phyloP scores from a whole-genome alignment of 2,888 invertebrate genomes.

The Ctenicera cuprea region DNA sequence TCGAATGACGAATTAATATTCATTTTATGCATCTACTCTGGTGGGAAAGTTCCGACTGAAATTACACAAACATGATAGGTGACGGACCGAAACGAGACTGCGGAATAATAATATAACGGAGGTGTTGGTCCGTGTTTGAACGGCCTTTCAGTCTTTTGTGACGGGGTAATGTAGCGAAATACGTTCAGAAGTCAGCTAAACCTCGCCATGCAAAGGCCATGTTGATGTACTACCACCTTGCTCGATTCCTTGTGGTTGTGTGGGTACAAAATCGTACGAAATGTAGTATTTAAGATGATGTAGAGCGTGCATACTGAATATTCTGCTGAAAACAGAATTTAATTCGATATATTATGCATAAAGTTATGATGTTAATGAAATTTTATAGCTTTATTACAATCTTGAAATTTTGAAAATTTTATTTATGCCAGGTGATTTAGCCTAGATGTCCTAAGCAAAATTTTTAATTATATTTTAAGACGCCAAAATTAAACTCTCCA shows the following conservation, averaged over 20 bases:
- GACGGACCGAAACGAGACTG: constrained; percentile 57
- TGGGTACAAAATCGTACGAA: not conserved
- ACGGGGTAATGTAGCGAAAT: constrained; percentile 66
- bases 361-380: too few species aligned
- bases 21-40: constrained; percentile 30
- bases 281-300: not conserved
- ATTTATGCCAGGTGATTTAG: too few species aligned
- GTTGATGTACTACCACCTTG: constrained; percentile 17
- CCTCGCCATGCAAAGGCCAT: not conserved
- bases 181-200: constrained; percentile 60
- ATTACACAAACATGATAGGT: constrained; percentile 60
- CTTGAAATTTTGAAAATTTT: too few species aligned
- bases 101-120: constrained; percentile 61
- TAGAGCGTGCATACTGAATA: too few species aligned
- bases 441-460: too few species aligned
- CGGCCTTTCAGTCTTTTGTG: constrained; percentile 64
- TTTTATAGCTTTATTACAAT: too few species aligned
- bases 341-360: too few species aligned
- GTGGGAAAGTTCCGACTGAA: constrained; percentile 44
- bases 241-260: not conserved
- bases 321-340: too few species aligned
- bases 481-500: too few species aligned
- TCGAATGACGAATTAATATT: constrained; percentile 40
- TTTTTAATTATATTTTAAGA: too few species aligned
- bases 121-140: constrained; percentile 63